Conservation (phyloP, 53 echinoderm and acorn worm species). For the Arbacia lixula region DNA sequence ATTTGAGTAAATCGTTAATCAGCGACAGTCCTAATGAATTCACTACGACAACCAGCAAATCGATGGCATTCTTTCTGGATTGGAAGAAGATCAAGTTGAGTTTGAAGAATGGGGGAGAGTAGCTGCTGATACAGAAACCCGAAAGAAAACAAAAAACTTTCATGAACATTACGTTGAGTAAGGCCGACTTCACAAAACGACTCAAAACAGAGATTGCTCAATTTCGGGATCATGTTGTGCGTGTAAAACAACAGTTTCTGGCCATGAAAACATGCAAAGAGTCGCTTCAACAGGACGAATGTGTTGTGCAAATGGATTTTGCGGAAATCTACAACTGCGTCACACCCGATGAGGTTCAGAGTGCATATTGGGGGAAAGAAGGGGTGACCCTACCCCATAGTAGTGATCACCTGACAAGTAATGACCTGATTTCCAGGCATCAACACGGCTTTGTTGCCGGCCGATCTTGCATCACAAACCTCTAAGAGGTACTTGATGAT, state of each 20-base stretch:
- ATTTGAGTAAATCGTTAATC: neutral
- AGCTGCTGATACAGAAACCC: too few relatives aligned
- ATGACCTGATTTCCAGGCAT: too few relatives aligned
- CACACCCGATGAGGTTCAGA: constrained; percentile 62
- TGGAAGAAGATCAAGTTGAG: constrained; percentile 8
- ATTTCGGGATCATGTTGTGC: neutral
- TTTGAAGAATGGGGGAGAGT: constrained; percentile 61
- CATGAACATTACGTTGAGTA: constrained; percentile 12
- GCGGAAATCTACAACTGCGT: constrained; percentile 58
- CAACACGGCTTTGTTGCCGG: too few relatives aligned
- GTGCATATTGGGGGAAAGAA: constrained; percentile 62
- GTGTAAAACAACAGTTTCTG: constrained; percentile 46
- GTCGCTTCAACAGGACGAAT: constrained; percentile 11
- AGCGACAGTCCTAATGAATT: constrained; percentile 50
- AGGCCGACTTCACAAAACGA: constrained; percentile 21
- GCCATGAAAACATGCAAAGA: constrained; percentile 46
- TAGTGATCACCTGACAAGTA: too few relatives aligned
- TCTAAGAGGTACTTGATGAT: too few relatives aligned
- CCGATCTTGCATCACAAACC: too few relatives aligned
- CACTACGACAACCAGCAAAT: constrained; percentile 18
- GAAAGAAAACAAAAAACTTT: constrained; percentile 60
- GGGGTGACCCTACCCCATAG: constrained; percentile 54
- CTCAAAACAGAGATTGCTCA: neutral
- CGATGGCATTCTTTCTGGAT: neutral
- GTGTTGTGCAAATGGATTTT: constrained; percentile 68